Base-by-base conservation (phyloP, 1,140 invertebrate genomes). In the Augochlora pura region DNA sequence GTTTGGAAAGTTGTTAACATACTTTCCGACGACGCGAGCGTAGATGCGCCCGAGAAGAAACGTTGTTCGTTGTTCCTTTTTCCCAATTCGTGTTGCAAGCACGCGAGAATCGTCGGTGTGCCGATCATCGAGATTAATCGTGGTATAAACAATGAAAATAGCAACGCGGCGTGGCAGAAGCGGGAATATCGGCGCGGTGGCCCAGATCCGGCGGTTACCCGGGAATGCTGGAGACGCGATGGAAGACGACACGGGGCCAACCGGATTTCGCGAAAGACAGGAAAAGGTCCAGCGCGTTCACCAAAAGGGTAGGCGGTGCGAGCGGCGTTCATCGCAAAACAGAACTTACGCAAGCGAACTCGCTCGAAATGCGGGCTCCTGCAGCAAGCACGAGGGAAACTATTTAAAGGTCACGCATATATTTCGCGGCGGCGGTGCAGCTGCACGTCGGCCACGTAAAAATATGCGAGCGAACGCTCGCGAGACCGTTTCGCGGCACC, bases 301-400 rank as follows among this genome's bases (percentile, higher is more conserved):
- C 64, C 38, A n/a, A 49, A 64, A 60, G 59, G 75, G 75, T 62
- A 32, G 39, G 25, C 25, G 27, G 65, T 23, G 65, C n/a, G 27
- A 38, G 27, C 57, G 14, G 54, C 57, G 42, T 77, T 62, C 66
- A 77, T 81, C 63, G 64, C 59, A 63, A 68, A 63, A 63, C 62
- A 64, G 74, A 84, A 84, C 78, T 83, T 85, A 77, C 68, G 64
- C 75, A 81, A 81, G 69, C 57, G 46, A 68, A 69, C 75, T 70
- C 68, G 63, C 68, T 57, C 52, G 65, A 78, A 85, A 63, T 68
- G 72, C 59, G 78, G 62, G 63, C 64, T 59, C 52, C 60, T 74
- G 71, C 62, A 52, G 72, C 70, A 62, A 80, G 65, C 57, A 68
- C 78, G 65, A 67, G 70, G 54, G 72, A 76, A 80, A 67, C 72